These are phyloP conservation scores for Sepioteuthis lessoniana DNA, from an alignment of 2,888 invertebrate genomes.

Conservation along the genomic window DNA sequence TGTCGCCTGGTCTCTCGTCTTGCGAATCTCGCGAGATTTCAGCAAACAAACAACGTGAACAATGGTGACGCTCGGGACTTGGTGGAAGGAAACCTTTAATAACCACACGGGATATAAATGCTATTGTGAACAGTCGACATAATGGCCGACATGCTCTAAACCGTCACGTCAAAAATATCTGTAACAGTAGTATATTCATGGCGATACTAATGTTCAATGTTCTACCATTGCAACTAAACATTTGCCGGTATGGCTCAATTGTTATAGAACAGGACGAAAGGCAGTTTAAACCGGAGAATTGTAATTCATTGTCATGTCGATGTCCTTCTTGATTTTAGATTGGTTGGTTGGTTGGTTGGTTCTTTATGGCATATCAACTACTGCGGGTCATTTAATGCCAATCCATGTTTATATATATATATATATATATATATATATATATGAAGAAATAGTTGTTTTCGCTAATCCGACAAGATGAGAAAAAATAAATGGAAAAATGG, in stretches of 20 bases:
- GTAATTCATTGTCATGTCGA: background rate
- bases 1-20: background rate
- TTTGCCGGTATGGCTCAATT: background rate
- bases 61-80: background rate
- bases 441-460: too few species aligned
- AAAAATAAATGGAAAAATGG: too few species aligned
- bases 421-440: too few species aligned
- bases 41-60: constrained; percentile 16
- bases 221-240: background rate
- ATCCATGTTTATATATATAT: too few species aligned
- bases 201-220: background rate
- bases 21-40: background rate
- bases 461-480: too few species aligned
- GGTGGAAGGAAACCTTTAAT: constrained; percentile 5
- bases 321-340: background rate
- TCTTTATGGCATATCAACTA: too few species aligned
- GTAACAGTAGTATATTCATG: background rate
- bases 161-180: background rate
- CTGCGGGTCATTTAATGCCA: too few species aligned
- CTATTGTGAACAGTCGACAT: background rate
- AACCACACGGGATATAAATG: background rate
- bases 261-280: background rate
- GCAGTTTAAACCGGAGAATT: background rate
- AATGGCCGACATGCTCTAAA: constrained; percentile 4
- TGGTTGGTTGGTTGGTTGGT: too few species aligned